Evolutionary conservation across 2,797 vertebrate genomes (phyloP), one percentile per base, ranked within the genome.

Genomic region (Catharus ustulatus): DNA sequence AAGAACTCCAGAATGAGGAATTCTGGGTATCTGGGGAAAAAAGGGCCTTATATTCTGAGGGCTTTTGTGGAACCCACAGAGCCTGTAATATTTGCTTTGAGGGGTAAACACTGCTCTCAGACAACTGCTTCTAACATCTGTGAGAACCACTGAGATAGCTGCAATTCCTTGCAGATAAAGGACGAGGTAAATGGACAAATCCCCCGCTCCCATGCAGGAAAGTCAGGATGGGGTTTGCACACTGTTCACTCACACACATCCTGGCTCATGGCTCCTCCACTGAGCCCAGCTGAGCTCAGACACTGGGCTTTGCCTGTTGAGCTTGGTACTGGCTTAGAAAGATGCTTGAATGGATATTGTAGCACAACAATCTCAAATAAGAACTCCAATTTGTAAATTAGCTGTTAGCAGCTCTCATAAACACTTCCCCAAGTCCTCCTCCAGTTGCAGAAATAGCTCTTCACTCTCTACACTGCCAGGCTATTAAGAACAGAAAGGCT

Each of bases 321-420:
- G 48, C 86, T 92, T 64, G 51, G 48, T 55, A 29, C 22, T 22
- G 12, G 36, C 9, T 81, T 51, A 46, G 52, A 77, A 48, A 77
- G n/a, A 64, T 6, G 58, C 73, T 32, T 45, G 40, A 85, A 76
- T 0, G 18, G 54, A 86, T 86, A 62, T 40, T 86, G 59, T 0
- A 54, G 67, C 48, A 88, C 66, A 82, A 82, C 69, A 79, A 36
- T n/a, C 66, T 72, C 84, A 92, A 78, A 59, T 26, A 71, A 64
- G 54, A 83, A 74, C 74, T 20, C 61, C 46, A 74, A 69, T 42
- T 86, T 55, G 71, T 86, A 91, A 90, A 92, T 81, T 42, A 90
- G 84, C 84, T 74, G 36, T 85, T 89, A 83, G 87, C 68, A 94
- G 89, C 71, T 84, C 80, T 93, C 72, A 68, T 43, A 78, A 94